A percentile compares a stretch with the other conserved stretches of the same genome.
Conservation (phyloP, 2,888 invertebrate species). For the Agonopterix arenella region DNA sequence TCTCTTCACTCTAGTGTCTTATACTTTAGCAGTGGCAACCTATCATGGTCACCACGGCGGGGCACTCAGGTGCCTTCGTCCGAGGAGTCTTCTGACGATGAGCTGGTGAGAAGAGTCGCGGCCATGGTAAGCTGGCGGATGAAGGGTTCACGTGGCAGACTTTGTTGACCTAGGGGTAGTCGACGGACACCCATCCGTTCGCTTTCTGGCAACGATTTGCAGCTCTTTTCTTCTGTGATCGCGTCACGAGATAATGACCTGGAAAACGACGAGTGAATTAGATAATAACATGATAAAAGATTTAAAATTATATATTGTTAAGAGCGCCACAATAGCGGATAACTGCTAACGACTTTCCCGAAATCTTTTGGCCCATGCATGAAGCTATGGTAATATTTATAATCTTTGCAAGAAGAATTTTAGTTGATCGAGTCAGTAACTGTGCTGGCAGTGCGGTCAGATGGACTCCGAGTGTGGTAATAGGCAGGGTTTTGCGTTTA, state of each 20-base stretch:
- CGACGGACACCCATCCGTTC: constrained; percentile 70
- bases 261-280: constrained; percentile 1
- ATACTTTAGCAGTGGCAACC: constrained; percentile 71
- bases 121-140: constrained; percentile 79
- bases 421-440: too few relatives aligned
- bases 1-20: constrained; percentile 52
- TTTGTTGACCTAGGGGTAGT: constrained; percentile 73
- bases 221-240: constrained; percentile 83
- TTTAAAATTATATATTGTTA: too few relatives aligned
- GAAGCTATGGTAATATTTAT: too few relatives aligned
- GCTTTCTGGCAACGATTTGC: constrained; percentile 79
- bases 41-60: constrained; percentile 67
- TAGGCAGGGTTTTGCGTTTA: too few relatives aligned
- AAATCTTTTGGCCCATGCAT: too few relatives aligned
- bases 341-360: too few relatives aligned
- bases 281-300: too few relatives aligned
- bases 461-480: too few relatives aligned
- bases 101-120: constrained; percentile 79
- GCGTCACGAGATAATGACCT: constrained; percentile 80
- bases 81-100: constrained; percentile 74
- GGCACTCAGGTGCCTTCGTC: constrained; percentile 72
- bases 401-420: too few relatives aligned
- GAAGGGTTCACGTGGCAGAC: constrained; percentile 77
- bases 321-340: too few relatives aligned
- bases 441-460: too few relatives aligned